phyloP scores from a whole-genome alignment of 2,888 invertebrate species.

The Buathra laborator region DNA sequence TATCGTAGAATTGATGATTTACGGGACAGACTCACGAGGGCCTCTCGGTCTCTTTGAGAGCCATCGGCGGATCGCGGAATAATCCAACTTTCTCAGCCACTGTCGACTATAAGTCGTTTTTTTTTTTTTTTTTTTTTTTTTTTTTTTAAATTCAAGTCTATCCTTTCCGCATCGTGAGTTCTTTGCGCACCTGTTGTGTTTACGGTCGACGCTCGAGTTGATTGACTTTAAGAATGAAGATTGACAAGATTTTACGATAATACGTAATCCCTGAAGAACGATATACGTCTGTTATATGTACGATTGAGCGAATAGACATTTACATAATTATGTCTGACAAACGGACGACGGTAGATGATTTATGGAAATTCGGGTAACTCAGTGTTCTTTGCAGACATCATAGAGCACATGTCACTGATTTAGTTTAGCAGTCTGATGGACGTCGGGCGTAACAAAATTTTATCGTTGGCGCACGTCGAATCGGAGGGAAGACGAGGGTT shows the following conservation, averaged over 20 bases:
- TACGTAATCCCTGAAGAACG: too few species aligned
- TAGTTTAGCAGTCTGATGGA: neutral
- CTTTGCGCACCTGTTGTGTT: constrained; percentile 53
- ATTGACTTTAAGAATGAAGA: neutral
- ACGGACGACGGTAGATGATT: neutral
- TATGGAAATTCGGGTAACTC: constrained; percentile 16
- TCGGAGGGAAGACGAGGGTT: neutral
- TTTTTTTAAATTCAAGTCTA: neutral
- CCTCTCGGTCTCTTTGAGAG: constrained; percentile 30
- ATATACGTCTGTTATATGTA: too few species aligned
- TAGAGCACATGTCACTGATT: neutral
- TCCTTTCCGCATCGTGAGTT: constrained; percentile 38
- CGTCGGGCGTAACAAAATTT: neutral
- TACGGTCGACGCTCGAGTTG: constrained; percentile 50
- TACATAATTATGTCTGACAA: constrained; percentile 23
- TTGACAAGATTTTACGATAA: too few species aligned
- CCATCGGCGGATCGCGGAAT: constrained; percentile 51
- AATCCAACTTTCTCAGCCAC: constrained; percentile 62
- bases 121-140: too few species aligned
- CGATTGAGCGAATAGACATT: constrained; percentile 8
- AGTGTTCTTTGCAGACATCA: neutral
- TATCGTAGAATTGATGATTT: constrained; percentile 65
- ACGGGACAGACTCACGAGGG: constrained; percentile 50
- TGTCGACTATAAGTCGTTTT: neutral
- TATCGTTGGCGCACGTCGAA: neutral